Evolutionary conservation across 2,113 vertebrate genomes (phyloP), one percentile per base, ranked within the genome.

Genomic region (Murina feae): DNA sequence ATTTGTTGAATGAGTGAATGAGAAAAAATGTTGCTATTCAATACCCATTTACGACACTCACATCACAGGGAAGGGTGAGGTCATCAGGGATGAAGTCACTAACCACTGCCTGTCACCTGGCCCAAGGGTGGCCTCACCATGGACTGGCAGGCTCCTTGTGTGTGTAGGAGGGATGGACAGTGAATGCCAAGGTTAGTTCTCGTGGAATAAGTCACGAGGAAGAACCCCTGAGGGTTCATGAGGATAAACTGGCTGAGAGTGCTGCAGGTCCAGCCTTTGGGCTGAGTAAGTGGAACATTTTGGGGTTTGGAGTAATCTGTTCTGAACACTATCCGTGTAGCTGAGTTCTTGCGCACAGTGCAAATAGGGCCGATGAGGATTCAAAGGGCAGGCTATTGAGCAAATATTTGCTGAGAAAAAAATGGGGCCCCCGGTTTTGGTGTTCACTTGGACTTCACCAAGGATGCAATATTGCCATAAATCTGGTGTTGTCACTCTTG

Each of bases 41-140:
- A n/a, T 86, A 83, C 72, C 85, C 49, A 60, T 42, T 72, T 95
- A 44, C 68, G 55, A 95, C 35, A 85, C 30, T 96, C 47, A 95
- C 74, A 76, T 94, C 92, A 90, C 81, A 95, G 74, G 96, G 32
- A 94, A 89, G 85, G 85, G 66, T 97, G 84, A 97, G 49, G 49
- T 90, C 90, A 95, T 85, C 74, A 93, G 72, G 68, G 35, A 60
- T 93, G 85, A 93, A 72, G 68, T 97, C 94, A 96, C 39, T 94
- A 80, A 74, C 6, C 37, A 93, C 49, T 85, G 44, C 49, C 55
- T 63, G 85, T 96, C 86, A 90, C 32, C 68, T 96, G 87, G n/a
- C 55, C 60, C 72, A 76, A 66, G 32, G 28, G 60, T 78, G 58
- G 44, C 78, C 58, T 96, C 74, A 42, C 14, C n/a, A 6, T 88